Percentiles rank a stretch among this genome's conserved stretches.
Evolutionary conservation across 2,113 vertebrate genomes (phyloP).

Genomic region (Mirza zaza): DNA sequence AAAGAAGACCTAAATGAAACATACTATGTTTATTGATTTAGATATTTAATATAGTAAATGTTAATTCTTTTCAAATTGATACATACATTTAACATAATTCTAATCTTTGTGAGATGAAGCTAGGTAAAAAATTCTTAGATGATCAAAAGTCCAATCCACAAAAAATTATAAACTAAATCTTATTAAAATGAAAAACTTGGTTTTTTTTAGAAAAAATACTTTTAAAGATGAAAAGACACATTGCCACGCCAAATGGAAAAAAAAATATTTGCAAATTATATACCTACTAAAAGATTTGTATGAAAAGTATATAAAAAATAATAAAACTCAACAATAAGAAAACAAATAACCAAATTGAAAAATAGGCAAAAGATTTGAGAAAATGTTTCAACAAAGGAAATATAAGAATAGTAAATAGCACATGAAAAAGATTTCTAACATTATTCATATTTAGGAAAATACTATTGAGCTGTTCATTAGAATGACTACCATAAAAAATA

Average conservation of each 20-base stretch:
- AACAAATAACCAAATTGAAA: neutral
- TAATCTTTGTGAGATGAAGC: neutral
- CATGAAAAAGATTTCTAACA: neutral
- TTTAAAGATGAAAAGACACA: too few species aligned
- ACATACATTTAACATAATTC: neutral
- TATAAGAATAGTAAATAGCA: neutral
- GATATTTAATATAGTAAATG: neutral
- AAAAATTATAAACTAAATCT: too few species aligned
- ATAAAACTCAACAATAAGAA: neutral
- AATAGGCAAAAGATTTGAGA: neutral
- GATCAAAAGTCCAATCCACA: too few species aligned
- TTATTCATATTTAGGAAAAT: neutral
- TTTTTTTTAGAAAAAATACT: too few species aligned
- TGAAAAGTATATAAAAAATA: neutral
- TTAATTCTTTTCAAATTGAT: neutral
- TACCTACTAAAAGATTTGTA: neutral
- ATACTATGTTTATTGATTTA: neutral
- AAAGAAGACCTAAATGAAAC: neutral
- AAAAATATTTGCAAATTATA: neutral
- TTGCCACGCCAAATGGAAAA: too few species aligned
- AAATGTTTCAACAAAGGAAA: neutral
- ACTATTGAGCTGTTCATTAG: neutral
- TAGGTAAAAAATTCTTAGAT: too few species aligned
- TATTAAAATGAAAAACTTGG: too few species aligned
- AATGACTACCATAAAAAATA: neutral